Evolutionary conservation across 2,888 invertebrate species (phyloP).

Genomic region (Cybosia mesomella): DNA sequence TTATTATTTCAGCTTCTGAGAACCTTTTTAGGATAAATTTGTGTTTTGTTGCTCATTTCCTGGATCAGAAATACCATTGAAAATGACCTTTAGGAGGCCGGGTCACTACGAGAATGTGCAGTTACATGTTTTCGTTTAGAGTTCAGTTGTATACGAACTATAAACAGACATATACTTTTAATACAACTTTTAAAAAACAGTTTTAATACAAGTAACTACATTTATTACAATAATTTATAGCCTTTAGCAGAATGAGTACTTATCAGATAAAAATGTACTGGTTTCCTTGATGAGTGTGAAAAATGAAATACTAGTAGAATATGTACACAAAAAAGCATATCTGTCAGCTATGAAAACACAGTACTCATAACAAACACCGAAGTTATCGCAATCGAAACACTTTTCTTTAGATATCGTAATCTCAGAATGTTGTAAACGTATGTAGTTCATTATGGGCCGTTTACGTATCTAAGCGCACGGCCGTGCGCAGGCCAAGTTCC

Average conservation of each 20-base stretch:
- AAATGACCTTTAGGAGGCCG: background rate
- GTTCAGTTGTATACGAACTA: background rate
- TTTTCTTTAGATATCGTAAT: background rate
- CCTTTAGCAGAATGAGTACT: background rate
- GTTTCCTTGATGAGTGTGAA: background rate
- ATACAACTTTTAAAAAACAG: too few species aligned
- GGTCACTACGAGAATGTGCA: background rate
- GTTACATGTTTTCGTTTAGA: background rate
- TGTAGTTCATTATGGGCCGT: background rate
- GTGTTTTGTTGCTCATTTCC: slow-evolving; percentile 2
- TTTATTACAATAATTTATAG: background rate
- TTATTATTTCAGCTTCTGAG: background rate
- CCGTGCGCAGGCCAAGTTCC: too few species aligned
- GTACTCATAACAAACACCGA: background rate
- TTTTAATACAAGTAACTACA: too few species aligned
- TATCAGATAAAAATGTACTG: background rate
- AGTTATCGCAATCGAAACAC: background rate
- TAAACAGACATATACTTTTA: too few species aligned
- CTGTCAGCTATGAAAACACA: background rate
- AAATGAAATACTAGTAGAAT: slow-evolving; percentile 1
- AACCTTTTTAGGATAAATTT: slow-evolving; percentile 3
- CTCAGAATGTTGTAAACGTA: background rate
- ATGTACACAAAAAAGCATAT: background rate
- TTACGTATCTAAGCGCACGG: too few species aligned
- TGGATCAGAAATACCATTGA: background rate